A percentile compares a stretch with the other conserved stretches of the same genome.
Conservation (phyloP, 2,113 vertebrate genomes). For the Prietella phreatophila region DNA sequence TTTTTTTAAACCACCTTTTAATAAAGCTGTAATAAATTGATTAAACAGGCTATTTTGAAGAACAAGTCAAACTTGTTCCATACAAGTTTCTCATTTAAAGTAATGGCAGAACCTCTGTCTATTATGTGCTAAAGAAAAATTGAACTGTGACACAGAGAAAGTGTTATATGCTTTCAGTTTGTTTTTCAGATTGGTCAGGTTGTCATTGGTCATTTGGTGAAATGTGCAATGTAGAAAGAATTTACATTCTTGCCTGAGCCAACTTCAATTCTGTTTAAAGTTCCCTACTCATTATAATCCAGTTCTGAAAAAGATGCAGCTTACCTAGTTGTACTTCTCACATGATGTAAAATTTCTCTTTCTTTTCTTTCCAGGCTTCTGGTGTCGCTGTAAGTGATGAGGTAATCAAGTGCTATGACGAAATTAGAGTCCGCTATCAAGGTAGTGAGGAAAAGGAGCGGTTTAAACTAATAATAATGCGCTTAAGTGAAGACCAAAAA, state of each 20-base stretch:
- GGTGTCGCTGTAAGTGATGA: slow-evolving; percentile 72
- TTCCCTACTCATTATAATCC: not conserved
- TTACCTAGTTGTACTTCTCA: not conserved
- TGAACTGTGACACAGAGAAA: not conserved
- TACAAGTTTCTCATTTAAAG: not conserved
- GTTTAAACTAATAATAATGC: slow-evolving; percentile 66
- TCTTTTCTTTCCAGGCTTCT: slow-evolving; percentile 71
- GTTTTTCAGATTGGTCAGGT: not conserved
- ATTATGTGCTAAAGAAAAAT: not conserved
- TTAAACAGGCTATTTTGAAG: not conserved
- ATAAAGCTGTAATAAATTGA: not conserved
- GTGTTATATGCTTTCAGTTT: not conserved
- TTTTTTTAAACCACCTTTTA: not conserved
- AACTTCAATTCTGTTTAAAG: not conserved
- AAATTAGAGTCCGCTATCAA: slow-evolving; percentile 74
- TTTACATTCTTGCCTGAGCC: not conserved
- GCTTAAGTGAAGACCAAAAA: slow-evolving; percentile 61
- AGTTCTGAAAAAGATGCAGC: not conserved
- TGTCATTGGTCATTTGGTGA: not conserved
- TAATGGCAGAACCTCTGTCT: not conserved
- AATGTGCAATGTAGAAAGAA: not conserved
- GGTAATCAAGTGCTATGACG: slow-evolving; percentile 61
- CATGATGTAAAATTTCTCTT: not conserved
- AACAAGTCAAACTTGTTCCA: not conserved
- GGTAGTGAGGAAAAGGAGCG: slow-evolving; percentile 64